Base-by-base conservation (phyloP, 2,797 vertebrate genomes). In the Gadopsis bispinosus region DNA sequence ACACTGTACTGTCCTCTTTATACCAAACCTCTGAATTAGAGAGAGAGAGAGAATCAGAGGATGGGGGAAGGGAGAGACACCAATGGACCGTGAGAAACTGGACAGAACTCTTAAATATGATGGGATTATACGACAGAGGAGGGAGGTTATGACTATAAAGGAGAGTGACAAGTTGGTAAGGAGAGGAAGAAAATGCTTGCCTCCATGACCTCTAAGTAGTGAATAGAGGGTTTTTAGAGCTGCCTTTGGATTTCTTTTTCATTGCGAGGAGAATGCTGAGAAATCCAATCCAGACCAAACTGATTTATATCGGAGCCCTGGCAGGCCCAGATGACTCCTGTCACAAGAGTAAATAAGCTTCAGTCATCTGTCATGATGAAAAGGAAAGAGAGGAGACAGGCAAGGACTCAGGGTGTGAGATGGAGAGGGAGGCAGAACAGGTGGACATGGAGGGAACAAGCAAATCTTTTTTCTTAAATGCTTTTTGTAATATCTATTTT, bases 311-410 rank as follows among this genome's bases (percentile, higher is more conserved):
- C 77, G 69, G 60, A 71, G 56, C n/a, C 65, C 68, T 66, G 87
- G 80, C 82, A 88, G 87, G 65, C 81, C 80, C 71, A 53, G 53
- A 85, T 83, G 72, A 88, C 53, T 83, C 68, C 72, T 89, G 87
- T 92, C 82, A 85, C 43, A 77, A 64, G 47, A 79, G 86, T 81
- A 85, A 89, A 91, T 92, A 89, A 82, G 76, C 81, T 77, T 75
- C 77, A 77, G 75, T 77, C 85, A 81, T 90, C 79, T 84, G 86
- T 88, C 82, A 81, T 58, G 55, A 78, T 56, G 70, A 53, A 50
- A 75, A 54, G 39, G 22, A 70, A 26, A 64, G 73, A 35, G 43
- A 33, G 13, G 41, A 56, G 54, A 54, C 73, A 56, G 59, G 75
- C 35, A n/a, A 55, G 37, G 22, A 62, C 12, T 35, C 12, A 20